Evolutionary conservation across 1,140 invertebrate genomes (phyloP).

Genomic region (Drosophila malerkotliana): DNA sequence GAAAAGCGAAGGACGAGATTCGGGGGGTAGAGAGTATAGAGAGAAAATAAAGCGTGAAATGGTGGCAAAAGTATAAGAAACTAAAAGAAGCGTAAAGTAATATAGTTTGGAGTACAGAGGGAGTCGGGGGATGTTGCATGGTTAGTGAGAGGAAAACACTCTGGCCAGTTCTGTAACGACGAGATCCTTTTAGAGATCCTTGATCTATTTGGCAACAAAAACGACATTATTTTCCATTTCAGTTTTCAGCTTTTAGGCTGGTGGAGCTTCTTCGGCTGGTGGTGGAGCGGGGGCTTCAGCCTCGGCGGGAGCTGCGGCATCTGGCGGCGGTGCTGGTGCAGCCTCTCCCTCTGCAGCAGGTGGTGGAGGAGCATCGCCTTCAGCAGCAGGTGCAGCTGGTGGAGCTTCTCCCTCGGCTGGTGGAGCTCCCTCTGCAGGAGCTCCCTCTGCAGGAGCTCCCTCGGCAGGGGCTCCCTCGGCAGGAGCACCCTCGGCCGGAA

Average conservation of each 20-base stretch:
- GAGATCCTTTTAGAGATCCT: conserved; percentile 58
- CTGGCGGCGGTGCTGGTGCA: conserved; percentile 11
- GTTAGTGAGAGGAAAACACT: conserved; percentile 69
- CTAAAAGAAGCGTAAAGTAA: conserved; percentile 46
- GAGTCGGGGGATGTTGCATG: conserved; percentile 7
- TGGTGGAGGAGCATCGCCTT: conserved; percentile 64
- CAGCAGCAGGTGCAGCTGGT: conserved; percentile 58
- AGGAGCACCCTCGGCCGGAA: conserved; percentile 80
- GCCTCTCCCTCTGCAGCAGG: conserved; percentile 76
- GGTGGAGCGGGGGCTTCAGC: conserved; percentile 48
- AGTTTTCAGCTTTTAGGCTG: conserved; percentile 35
- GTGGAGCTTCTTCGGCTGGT: conserved; percentile 42
- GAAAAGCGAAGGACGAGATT: conserved; percentile 51
- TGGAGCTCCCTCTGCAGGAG: conserved; percentile 26
- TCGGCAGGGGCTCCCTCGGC: conserved; percentile 65
- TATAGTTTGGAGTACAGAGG: conserved; percentile 13
- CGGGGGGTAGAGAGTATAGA: conserved; percentile 41
- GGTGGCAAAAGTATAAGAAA: conserved; percentile 44
- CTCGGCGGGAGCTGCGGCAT: conserved; percentile 57
- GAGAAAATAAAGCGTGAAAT: conserved; percentile 50
- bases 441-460: conserved; percentile 47
- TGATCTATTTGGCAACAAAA: conserved; percentile 52
- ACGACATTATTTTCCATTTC: conserved; percentile 19
- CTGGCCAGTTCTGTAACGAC: conserved; percentile 52
- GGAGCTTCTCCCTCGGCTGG: conserved; percentile 67